Base-by-base conservation (phyloP, 2,888 invertebrate species). In the Megalurothrips usitatus region DNA sequence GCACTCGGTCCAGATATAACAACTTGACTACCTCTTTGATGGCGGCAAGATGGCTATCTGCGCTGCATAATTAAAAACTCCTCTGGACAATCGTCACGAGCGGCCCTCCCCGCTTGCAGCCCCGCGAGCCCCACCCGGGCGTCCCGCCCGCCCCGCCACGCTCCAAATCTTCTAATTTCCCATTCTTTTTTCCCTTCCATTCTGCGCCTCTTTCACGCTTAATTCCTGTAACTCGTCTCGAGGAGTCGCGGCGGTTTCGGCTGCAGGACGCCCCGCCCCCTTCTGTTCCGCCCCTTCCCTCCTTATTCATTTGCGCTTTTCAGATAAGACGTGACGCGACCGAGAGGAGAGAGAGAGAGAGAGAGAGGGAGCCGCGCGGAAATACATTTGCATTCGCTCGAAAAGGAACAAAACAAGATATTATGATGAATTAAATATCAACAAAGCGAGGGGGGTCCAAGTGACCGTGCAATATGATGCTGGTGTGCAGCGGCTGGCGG, bases 341-440 rank as follows among this genome's bases (percentile, higher is more conserved):
- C 19, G 58, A 17, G 58, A n/a, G n/a, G n/a, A n/a, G n/a, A n/a
- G n/a, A n/a, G n/a, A n/a, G n/a, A n/a, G n/a, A n/a, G n/a, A n/a
- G n/a, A n/a, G n/a, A 17, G 58, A 8, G 58, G 58, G 58, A 58
- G 34, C 34, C 34, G 19, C 10, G 58, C 58, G 19, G 68, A 26
- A 26, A 75, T 75, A 75, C 68, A 75, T 75, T 75, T 75, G 68
- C 68, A 75, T 75, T 23, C 23, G 34, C 34, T 26, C 12, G 68
- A 58, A 58, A 58, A 58, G 58, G 58, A 58, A 58, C 68, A 75
- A 75, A 75, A 75, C 68, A 26, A 75, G 68, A 75, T 75, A 75
- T 75, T 75, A 75, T 26, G 68, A 75, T 75, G 68, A 75, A 75
- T 75, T 75, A 75, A 75, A 75, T 26, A 75, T 75, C 68, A 75